phyloP scores from a whole-genome alignment of 2,888 invertebrate genomes.

The Macrosoma leucophasiata region DNA sequence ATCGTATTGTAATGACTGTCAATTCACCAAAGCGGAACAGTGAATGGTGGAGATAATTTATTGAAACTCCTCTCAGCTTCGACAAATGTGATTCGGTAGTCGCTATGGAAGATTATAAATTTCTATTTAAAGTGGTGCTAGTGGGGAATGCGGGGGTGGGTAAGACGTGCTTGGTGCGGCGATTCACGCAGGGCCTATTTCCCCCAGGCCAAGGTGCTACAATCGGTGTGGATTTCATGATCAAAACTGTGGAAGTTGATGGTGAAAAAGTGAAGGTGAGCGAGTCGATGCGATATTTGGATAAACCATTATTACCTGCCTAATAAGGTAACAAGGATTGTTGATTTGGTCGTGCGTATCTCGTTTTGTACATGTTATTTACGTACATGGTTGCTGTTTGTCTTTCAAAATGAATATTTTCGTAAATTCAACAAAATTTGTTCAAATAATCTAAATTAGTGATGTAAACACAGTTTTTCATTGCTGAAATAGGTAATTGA shows the following conservation, averaged over 20 bases:
- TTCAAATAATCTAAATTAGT: no score
- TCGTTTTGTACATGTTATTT: no score
- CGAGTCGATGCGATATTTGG: slow-evolving; percentile 12
- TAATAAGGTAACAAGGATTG: no score
- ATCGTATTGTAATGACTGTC: slow-evolving; percentile 44
- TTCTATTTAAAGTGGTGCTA: slow-evolving; percentile 98
- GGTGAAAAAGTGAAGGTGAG: slow-evolving; percentile 94
- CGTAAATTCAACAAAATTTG: no score
- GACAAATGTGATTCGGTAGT: slow-evolving; percentile 55
- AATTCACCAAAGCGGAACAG: slow-evolving; percentile 59
- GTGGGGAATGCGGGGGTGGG: slow-evolving; percentile 99
- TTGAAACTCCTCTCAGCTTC: slow-evolving; percentile 33
- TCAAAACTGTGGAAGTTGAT: slow-evolving; percentile 98
- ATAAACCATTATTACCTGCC: no score
- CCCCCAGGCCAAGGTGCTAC: slow-evolving; percentile 99
- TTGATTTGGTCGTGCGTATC: no score
- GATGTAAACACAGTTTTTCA: no score
- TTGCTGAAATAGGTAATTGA: no score
- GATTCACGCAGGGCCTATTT: slow-evolving; percentile 98
- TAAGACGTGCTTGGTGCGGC: slow-evolving; percentile 96
- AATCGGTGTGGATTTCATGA: slow-evolving; percentile 99
- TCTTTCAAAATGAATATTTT: no score
- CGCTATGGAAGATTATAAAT: slow-evolving; percentile 98
- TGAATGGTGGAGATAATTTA: slow-evolving; percentile 41
- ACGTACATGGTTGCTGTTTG: no score